phyloP scores from a whole-genome alignment of 2,797 vertebrate species.

The Hybognathus amarus region DNA sequence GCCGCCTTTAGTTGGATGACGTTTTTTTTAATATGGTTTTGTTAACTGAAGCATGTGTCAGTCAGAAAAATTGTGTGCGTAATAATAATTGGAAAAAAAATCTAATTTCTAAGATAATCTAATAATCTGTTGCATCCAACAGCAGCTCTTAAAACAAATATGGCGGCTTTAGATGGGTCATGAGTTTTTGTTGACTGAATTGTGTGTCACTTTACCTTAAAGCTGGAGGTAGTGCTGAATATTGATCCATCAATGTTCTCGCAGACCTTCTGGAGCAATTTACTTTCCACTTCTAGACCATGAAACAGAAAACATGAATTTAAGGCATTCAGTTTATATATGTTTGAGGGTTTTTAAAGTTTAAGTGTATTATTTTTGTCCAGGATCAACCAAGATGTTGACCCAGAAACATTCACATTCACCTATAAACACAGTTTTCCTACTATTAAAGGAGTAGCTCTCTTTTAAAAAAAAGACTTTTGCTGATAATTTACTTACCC shows the following conservation, averaged over 20 bases:
- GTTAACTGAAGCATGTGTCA: background rate
- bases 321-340: background rate
- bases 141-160: background rate
- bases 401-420: too few species aligned
- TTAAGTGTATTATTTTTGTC: background rate
- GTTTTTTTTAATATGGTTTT: background rate
- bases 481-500: too few species aligned
- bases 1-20: background rate
- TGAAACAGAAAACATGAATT: background rate
- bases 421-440: background rate
- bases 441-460: too few species aligned
- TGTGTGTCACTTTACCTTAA: conserved; percentile 22
- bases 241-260: conserved; percentile 69
- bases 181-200: background rate
- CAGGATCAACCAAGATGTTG: too few species aligned
- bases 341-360: background rate
- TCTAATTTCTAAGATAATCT: too few species aligned
- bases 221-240: conserved; percentile 68
- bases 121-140: too few species aligned
- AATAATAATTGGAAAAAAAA: too few species aligned
- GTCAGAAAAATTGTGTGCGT: background rate
- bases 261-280: conserved; percentile 81
- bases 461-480: too few species aligned
- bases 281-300: conserved; percentile 78
- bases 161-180: background rate